Conservation (phyloP, 2,113 vertebrate genomes). For the Pavo muticus region DNA sequence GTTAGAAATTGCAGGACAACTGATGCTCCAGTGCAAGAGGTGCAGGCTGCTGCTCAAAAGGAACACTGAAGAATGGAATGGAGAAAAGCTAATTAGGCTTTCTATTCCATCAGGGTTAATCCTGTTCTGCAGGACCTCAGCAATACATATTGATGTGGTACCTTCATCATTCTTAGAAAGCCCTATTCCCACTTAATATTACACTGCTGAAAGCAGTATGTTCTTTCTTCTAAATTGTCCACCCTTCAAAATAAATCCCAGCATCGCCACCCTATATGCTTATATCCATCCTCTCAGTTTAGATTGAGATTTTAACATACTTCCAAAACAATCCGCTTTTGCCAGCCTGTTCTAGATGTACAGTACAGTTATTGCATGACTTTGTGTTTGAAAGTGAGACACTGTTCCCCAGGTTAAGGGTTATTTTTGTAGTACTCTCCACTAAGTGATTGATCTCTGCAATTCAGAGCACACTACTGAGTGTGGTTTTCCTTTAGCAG, state of each 20-base stretch:
- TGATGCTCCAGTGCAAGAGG: background rate
- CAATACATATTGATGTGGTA: conserved; percentile 19
- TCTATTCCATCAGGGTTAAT: conserved; percentile 10
- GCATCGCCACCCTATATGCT: background rate
- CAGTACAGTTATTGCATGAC: background rate
- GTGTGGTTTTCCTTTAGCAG: background rate
- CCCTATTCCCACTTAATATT: background rate
- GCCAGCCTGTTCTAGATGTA: background rate
- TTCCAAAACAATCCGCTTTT: background rate
- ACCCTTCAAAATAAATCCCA: conserved; percentile 13
- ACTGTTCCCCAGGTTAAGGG: background rate
- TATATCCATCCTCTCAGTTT: background rate
- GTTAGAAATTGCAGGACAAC: background rate
- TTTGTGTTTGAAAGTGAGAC: background rate
- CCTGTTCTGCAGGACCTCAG: background rate
- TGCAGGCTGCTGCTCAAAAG: background rate
- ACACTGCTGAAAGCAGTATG: background rate
- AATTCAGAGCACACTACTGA: background rate
- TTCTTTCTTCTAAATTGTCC: background rate
- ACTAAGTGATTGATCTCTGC: background rate
- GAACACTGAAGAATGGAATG: background rate
- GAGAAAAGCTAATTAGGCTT: conserved; percentile 10
- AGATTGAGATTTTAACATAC: background rate
- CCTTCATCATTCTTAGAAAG: conserved; percentile 7
- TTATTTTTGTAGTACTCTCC: background rate